These are phyloP conservation scores for Nomada goodeniana DNA, from an alignment of 2,888 invertebrate genomes.

Conservation along the genomic window DNA sequence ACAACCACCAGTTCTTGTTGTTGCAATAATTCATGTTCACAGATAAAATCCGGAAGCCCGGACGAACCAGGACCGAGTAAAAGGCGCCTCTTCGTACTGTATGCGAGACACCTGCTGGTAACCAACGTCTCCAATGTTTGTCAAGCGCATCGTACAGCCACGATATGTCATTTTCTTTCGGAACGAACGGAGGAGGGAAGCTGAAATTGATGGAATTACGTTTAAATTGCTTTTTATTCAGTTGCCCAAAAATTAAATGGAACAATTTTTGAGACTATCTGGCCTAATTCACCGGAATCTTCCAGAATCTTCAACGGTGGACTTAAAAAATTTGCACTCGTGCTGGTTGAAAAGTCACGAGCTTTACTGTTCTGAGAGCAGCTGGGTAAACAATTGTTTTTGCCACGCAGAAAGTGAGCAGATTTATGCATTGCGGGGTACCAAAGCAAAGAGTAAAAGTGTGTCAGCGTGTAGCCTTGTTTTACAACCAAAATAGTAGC, in stretches of 20 bases:
- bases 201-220: conserved; percentile 84
- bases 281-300: no score
- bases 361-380: no score
- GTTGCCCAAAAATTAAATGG: no score
- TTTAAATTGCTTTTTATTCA: neutral
- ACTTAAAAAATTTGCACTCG: neutral
- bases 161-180: conserved; percentile 92
- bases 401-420: no score
- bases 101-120: conserved; percentile 94
- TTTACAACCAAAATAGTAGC: no score
- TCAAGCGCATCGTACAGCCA: conserved; percentile 97
- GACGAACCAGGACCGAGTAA: conserved; percentile 95
- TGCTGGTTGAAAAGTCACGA: no score
- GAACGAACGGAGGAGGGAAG: conserved; percentile 94
- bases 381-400: no score
- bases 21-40: conserved; percentile 99
- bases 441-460: no score
- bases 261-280: no score
- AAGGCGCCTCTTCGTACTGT: conserved; percentile 95
- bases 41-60: conserved; percentile 95
- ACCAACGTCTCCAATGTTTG: conserved; percentile 95
- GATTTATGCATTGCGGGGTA: no score
- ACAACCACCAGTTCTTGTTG: conserved; percentile 97
- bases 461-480: no score
- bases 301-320: no score